Base-by-base conservation (phyloP, 2,797 vertebrate genomes). In the Taenioides sp. region DNA sequence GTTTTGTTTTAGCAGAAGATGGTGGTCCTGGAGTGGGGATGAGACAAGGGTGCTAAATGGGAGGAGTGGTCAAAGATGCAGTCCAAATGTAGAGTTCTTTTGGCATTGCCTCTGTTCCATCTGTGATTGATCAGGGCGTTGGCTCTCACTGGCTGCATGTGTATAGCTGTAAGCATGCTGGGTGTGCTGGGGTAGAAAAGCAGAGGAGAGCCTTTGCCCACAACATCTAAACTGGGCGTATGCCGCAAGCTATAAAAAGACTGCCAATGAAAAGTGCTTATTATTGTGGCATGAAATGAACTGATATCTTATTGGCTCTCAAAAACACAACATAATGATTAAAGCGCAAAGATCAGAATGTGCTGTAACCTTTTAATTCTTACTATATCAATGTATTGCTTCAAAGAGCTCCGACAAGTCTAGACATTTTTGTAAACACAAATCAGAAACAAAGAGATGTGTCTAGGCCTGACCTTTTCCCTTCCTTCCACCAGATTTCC, bases 181-280 rank as follows among this genome's bases (percentile, higher is more conserved):
- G 84, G 90, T 84, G 90, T 89, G 59, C 57, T 81, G 57, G 71
- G 77, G 58, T 50, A 76, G 63, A 65, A 61, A 64, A 69, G 60
- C 74, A 65, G 74, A 83, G 61, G 71, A 82, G 72, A 76, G 70
- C 47, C 58, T 85, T 81, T 91, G 87, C 91, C 93, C 93, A 84
- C 81, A 92, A 85, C 82, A 81, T 77, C 84, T 84, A 70, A 74
- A 78, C 64, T 87, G 83, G 89, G 89, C 73, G 90, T 92, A 87
- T 93, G 77, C 83, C 78, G 74, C 59, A 84, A 79, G 90, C 92
- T 97, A 96, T 94, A 95, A 96, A 96, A 96, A 96, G 94, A 84
- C 85, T 92, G 90, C 92, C 87, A 88, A 78, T 58, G 76, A 88
- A 93, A 84, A 73, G 73, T 47, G 52, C 66, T 3, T 90, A 86